Percentiles rank a stretch among this genome's conserved stretches.
Conservation (phyloP, 1,140 invertebrate genomes). For the Anthonomus grandis region DNA sequence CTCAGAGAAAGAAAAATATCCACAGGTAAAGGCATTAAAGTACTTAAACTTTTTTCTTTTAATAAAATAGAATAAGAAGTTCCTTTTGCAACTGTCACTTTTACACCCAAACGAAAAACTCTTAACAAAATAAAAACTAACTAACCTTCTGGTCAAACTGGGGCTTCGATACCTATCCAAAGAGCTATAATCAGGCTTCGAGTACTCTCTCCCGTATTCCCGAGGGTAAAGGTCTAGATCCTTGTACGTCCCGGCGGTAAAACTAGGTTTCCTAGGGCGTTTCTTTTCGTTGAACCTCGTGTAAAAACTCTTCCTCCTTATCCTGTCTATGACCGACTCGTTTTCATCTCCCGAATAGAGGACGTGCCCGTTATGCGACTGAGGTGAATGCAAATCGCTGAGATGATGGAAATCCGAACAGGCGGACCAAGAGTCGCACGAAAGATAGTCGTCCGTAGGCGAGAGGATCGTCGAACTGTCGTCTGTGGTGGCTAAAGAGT, state of each 20-base stretch:
- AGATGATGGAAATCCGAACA: slow-evolving; percentile 56
- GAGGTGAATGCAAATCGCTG: slow-evolving; percentile 50
- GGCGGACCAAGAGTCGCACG: slow-evolving; percentile 66
- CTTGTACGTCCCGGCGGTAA: slow-evolving; percentile 34
- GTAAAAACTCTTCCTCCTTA: slow-evolving; percentile 84
- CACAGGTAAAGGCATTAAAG: too few species aligned
- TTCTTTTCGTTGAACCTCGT: slow-evolving; percentile 81
- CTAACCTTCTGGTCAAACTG: slow-evolving; percentile 21
- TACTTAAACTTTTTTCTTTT: too few species aligned
- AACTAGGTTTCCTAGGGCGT: slow-evolving; percentile 49
- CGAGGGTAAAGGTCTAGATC: slow-evolving; percentile 41
- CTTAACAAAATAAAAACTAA: too few species aligned
- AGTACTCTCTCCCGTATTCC: slow-evolving; percentile 31
- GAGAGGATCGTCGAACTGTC: slow-evolving; percentile 54
- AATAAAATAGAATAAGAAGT: too few species aligned
- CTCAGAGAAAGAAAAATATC: too few species aligned
- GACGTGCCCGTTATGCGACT: slow-evolving; percentile 52
- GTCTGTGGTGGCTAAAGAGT: slow-evolving; percentile 43
- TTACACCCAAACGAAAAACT: too few species aligned
- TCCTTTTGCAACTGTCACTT: too few species aligned
- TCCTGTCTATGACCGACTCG: slow-evolving; percentile 70
- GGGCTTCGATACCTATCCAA: slow-evolving; percentile 36
- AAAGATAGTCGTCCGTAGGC: slow-evolving; percentile 59
- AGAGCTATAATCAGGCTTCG: slow-evolving; percentile 39
- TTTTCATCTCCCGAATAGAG: slow-evolving; percentile 46